Base-by-base conservation (phyloP, 2,888 invertebrate genomes). In the Myopa testacea region DNA sequence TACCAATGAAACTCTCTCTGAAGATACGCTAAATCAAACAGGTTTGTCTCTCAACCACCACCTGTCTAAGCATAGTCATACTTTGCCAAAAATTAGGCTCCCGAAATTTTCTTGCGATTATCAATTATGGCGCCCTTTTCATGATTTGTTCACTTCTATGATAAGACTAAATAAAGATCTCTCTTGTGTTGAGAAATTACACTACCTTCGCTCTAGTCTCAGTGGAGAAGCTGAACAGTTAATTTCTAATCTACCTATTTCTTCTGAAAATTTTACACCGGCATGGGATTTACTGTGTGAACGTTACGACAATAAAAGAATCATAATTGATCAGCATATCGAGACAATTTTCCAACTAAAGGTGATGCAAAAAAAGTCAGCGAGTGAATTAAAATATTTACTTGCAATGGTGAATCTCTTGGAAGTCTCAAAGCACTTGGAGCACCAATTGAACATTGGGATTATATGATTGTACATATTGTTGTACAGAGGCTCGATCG, bases 241-340 rank as follows among this genome's bases (percentile, higher is more conserved):
- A 62, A 62, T 62, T 1, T n/a, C 62, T 19, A 62, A 62, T n/a
- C 1, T 19, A 62, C 26, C 62, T n/a, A 7, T 62, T 4, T 62
- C 16, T 19, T n/a, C 19, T 19, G 62, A 62, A 62, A 80, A 79
- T 63, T 81, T 80, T 62, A 38, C 69, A n/a, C 73, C 34, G 12
- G 75, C 79, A 10, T 80, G 79, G 81, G 72, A 78, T n/a, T 72
- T 81, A 14, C 78, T 78, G n/a, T 12, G 50, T 38, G 63, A 76
- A 4, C 76, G 79, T 1, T 79, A 68, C 55, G 78, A 79, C n/a
- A 80, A 80, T 38, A 81, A 77, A 63, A 8, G 63, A 34, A 12
- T 63, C 37, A 12, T 63, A 34, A 63, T 26, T 14, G 19, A 63
- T 63, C 5, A 63, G 37, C 34, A 63, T 63, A 63, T 63, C 12